Evolutionary conservation across 2,888 invertebrate genomes (phyloP), one percentile per base, ranked within the genome.

Genomic region (Meliscaeva auricollis): DNA sequence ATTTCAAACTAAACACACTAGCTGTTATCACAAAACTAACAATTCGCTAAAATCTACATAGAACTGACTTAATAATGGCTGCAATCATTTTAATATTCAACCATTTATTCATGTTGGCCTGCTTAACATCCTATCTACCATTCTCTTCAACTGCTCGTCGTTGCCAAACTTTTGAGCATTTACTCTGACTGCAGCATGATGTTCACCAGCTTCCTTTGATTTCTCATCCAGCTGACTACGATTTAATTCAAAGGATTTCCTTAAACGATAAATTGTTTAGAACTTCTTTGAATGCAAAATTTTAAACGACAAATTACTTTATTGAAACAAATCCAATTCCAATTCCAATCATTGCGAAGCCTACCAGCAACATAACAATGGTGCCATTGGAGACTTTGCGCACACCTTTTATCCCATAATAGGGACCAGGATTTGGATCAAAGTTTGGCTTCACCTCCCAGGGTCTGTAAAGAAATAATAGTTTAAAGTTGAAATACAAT

Each of bases 371-470:
- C 3, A 93, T 87, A 1, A 95, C 94, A 30, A 96, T 93, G 73
- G 93, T 92, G 64, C 92, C 92, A 91, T 96, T 96, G 0, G 95
- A 93, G 7, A 95, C 87, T 88, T 93, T 94, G 73, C 93, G 93
- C 0, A 95, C 54, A 0, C 95, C 95, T 80, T 92, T 92, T 0
- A 95, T 92, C 0, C 95, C 95, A 90, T 96, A 96, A 89, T 95
- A 95, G 0, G 93, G 90, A n/a, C 93, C 92, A 4, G 91, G 90
- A 87, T 90, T 89, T 7, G 90, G 70, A 81, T 87, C 73, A 52
- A 87, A 88, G 38, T 90, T 87, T 7, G 91, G 90, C 32, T 87
- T 89, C 3, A 91, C 78, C 69, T 90, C 89, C 91, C 91, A 91
- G 0, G 89, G 87, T 41, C 89, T 89, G 26, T 8, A 81, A 77